Evolutionary conservation across 2,888 invertebrate genomes (phyloP).

Genomic region (Phrixothrix hirtus): DNA sequence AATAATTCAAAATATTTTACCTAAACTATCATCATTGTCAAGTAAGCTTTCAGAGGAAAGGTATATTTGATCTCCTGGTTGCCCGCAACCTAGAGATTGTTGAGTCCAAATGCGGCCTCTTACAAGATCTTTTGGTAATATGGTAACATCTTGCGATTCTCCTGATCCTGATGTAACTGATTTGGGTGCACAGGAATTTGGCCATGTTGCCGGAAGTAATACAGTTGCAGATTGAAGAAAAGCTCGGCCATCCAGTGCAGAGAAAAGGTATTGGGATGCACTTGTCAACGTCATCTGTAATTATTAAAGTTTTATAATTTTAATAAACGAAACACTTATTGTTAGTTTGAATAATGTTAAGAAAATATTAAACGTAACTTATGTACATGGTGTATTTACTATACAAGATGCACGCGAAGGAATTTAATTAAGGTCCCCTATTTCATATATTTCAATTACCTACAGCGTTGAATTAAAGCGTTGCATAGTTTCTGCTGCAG

Average conservation of each 20-base stretch:
- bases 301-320: too few relatives aligned
- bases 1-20: conserved; percentile 39
- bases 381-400: neutral
- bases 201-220: conserved; percentile 64
- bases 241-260: conserved; percentile 62
- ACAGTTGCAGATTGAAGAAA: conserved; percentile 63
- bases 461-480: neutral
- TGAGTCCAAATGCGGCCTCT: conserved; percentile 64
- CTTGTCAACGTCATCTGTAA: conserved; percentile 61
- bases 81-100: conserved; percentile 64
- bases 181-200: conserved; percentile 56
- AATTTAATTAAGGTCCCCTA: conserved; percentile 28
- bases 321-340: too few relatives aligned
- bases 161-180: conserved; percentile 52
- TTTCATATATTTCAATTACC: conserved; percentile 11
- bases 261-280: conserved; percentile 62
- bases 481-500: conserved; percentile 8
- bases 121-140: conserved; percentile 58
- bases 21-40: conserved; percentile 47
- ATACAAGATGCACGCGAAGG: conserved; percentile 13
- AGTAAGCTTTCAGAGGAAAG: conserved; percentile 56
- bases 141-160: conserved; percentile 60
- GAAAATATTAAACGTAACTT: neutral
- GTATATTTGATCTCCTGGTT: conserved; percentile 63
- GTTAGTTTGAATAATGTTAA: too few relatives aligned